These are phyloP conservation scores for Hyalella azteca DNA, from an alignment of 2,888 invertebrate species.

Conservation along the genomic window DNA sequence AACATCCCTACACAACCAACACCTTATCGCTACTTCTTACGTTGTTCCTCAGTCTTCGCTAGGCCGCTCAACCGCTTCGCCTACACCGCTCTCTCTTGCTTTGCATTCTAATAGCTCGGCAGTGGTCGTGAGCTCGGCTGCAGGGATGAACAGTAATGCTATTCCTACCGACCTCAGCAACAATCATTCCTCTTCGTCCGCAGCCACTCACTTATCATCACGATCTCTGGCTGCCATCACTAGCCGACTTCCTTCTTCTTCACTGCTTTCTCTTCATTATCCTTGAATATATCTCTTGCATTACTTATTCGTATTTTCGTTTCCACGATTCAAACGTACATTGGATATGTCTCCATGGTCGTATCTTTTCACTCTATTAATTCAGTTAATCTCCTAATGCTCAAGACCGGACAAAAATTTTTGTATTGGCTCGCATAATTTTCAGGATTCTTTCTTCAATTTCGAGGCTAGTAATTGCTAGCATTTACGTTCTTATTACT, in stretches of 20 bases:
- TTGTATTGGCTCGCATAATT: too few relatives aligned
- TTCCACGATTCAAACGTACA: too few relatives aligned
- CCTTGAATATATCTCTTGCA: neutral
- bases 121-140: neutral
- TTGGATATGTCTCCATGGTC: too few relatives aligned
- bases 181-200: constrained; percentile 6
- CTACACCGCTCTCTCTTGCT: neutral
- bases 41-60: constrained; percentile 8
- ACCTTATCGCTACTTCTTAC: neutral
- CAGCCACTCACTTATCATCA: neutral
- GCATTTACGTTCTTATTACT: too few relatives aligned
- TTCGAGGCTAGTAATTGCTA: too few relatives aligned
- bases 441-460: too few relatives aligned
- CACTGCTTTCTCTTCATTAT: constrained; percentile 20
- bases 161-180: constrained; percentile 19
- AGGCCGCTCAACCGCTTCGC: constrained; percentile 7
- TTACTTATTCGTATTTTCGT: too few relatives aligned
- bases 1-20: neutral
- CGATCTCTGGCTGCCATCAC: constrained; percentile 26
- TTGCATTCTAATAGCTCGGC: neutral
- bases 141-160: neutral
- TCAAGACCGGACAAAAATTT: too few relatives aligned
- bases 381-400: too few relatives aligned
- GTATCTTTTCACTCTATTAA: too few relatives aligned
- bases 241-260: constrained; percentile 1